Conservation (phyloP, 2,797 vertebrate species). For the Gymnoscopelus microlampas region DNA sequence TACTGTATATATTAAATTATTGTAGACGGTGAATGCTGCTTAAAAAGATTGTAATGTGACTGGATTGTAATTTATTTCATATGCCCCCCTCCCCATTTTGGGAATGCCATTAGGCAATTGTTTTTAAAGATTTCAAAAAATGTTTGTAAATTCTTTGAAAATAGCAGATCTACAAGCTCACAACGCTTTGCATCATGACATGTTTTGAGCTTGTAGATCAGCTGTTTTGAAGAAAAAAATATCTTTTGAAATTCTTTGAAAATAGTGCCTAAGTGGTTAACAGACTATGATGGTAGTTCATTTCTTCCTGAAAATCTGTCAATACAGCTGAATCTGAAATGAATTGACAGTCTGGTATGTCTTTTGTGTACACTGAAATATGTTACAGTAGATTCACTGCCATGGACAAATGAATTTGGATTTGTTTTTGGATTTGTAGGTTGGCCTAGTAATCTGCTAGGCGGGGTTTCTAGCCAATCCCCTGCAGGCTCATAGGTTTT, state of each 20-base stretch:
- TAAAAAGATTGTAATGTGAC: constrained; percentile 68
- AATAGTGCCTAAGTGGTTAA: constrained; percentile 14
- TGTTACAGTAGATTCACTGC: too few relatives aligned
- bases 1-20: constrained; percentile 55
- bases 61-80: constrained; percentile 65
- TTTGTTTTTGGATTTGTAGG: too few relatives aligned
- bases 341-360: constrained; percentile 27
- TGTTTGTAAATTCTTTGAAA: constrained; percentile 33
- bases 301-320: constrained; percentile 50
- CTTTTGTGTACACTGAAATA: constrained; percentile 1
- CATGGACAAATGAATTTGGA: too few relatives aligned
- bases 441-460: too few relatives aligned
- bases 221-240: constrained; percentile 43
- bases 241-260: constrained; percentile 41
- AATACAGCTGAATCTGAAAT: constrained; percentile 56
- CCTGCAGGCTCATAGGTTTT: too few relatives aligned
- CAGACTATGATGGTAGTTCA: constrained; percentile 30
- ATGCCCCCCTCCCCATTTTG: too few relatives aligned
- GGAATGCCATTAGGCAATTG: too few relatives aligned
- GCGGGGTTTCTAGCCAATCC: too few relatives aligned
- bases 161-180: too few relatives aligned
- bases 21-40: constrained; percentile 60
- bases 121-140: constrained; percentile 35
- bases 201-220: too few relatives aligned
- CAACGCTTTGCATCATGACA: too few relatives aligned